Base-by-base conservation (phyloP, 2,113 vertebrate species). In the Vombatus ursinus region DNA sequence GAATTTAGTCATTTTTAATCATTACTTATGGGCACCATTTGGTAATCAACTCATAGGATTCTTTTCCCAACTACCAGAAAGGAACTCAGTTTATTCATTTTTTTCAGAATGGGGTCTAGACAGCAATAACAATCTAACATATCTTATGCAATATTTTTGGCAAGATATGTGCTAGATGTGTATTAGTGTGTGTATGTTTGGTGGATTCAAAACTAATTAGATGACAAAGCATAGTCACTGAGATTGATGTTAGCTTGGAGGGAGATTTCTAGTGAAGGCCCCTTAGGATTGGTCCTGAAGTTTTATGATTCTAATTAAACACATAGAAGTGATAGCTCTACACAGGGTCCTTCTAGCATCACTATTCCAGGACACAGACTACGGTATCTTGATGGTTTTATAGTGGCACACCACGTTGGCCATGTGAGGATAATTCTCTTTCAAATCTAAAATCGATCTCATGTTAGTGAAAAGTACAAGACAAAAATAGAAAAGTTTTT, bases 1-100 rank as follows among this genome's bases (percentile, higher is more conserved):
- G 98, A 98, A 96, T 97, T 96, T 94, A 89, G 95, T 97, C 97
- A 97, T 98, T 98, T 98, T 97, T 98, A 98, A 98, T 98, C 94
- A 98, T 98, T 98, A 97, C 97, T 96, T 97, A 96, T 91, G 94
- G 96, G 68, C 3, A 2, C 93, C 92, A 97, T 97, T 98, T 47
- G 10, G 26, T 98, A 98, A 98, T 97, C 97, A 97, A 95, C 97
- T 97, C 50, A 57, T 96, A 96, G 98, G 97, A 98, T 97, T 96
- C 92, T 97, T 97, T 98, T 92, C 5, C 28, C 90, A 95, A 51
- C 50, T 95, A 97, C 96, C 92, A 96, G 49, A 10, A 92, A 97
- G 93, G 89, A 98, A 68, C 0, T 1, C 91, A 96, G 52, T 96
- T 94, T 92, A 84, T 96, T 96, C 52, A 54, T 50, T 84, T 98